These are phyloP conservation scores for Haliclona indistincta DNA, from an alignment of 37 sponge, comb jelly and placozoan species.

Conservation along the genomic window DNA sequence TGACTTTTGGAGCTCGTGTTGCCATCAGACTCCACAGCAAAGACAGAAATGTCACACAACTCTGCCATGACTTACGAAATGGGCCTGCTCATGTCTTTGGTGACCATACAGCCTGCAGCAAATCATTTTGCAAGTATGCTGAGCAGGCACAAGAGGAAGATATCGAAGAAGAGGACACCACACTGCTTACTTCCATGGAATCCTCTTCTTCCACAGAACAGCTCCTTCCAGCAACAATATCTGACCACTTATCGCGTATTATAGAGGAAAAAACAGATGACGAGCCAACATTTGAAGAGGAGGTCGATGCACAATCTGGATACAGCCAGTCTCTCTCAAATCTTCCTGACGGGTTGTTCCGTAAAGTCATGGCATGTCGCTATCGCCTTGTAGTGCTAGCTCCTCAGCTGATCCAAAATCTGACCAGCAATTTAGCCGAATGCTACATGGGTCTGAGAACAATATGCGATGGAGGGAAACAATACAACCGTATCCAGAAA, in stretches of 20 bases:
- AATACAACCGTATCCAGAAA: slow-evolving; percentile 25
- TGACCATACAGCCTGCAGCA: slow-evolving; percentile 11
- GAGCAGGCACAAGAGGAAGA: background rate
- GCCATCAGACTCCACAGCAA: slow-evolving; percentile 20
- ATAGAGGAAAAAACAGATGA: slow-evolving; percentile 8
- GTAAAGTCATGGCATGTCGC: background rate
- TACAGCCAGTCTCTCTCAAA: background rate
- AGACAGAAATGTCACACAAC: slow-evolving; percentile 13
- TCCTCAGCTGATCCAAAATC: slow-evolving; percentile 21
- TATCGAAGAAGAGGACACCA: background rate
- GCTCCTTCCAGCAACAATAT: background rate
- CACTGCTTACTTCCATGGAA: background rate
- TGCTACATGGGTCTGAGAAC: slow-evolving; percentile 20
- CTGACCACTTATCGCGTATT: slow-evolving; percentile 8
- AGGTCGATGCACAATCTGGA: slow-evolving; percentile 1
- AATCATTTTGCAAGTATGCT: background rate
- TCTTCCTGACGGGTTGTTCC: slow-evolving; percentile 9
- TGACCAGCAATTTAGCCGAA: slow-evolving; percentile 43
- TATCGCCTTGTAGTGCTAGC: slow-evolving; percentile 20
- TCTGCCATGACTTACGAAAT: slow-evolving; percentile 31
- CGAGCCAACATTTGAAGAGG: background rate
- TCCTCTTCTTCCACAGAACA: background rate
- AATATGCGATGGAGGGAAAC: slow-evolving; percentile 27
- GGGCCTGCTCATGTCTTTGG: slow-evolving; percentile 41
- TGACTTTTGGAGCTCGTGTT: slow-evolving; percentile 13